phyloP scores from a whole-genome alignment of 1,140 invertebrate species.

The Rhagoletis pomonella region DNA sequence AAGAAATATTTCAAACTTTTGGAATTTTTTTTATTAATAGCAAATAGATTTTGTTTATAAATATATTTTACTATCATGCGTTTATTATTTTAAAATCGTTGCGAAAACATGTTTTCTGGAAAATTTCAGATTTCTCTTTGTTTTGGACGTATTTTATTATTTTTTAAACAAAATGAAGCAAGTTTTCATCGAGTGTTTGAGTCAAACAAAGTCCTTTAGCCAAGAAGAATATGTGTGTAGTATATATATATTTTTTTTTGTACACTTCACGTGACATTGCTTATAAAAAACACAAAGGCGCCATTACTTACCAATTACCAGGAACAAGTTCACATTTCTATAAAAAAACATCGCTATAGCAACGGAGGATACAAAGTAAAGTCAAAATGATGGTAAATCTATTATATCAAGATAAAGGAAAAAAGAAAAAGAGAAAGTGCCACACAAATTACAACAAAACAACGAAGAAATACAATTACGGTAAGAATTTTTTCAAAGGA shows the following conservation, averaged over 20 bases:
- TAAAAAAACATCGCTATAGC: not conserved
- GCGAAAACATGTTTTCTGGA: no score
- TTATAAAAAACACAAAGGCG: constrained; percentile 13
- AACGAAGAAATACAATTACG: no score
- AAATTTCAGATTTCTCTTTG: no score
- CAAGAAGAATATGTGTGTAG: no score
- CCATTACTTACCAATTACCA: not conserved
- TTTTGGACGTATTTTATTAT: no score
- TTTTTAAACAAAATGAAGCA: no score
- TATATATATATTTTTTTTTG: not conserved
- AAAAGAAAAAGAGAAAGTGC: not conserved
- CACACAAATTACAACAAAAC: not conserved
- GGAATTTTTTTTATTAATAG: no score
- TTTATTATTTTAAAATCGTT: no score
- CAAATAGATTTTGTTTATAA: no score
- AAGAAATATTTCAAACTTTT: no score
- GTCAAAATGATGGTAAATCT: constrained; percentile 3
- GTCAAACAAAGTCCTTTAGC: not conserved
- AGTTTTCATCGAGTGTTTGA: not conserved
- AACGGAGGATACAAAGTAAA: not conserved
- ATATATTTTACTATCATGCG: no score
- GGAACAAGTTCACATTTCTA: not conserved
- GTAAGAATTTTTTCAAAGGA: no score
- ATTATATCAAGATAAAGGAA: not conserved
- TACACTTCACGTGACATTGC: not conserved